These are phyloP conservation scores for Lasiurus cinereus DNA, from an alignment of 2,113 vertebrate species.

Conservation along the genomic window DNA sequence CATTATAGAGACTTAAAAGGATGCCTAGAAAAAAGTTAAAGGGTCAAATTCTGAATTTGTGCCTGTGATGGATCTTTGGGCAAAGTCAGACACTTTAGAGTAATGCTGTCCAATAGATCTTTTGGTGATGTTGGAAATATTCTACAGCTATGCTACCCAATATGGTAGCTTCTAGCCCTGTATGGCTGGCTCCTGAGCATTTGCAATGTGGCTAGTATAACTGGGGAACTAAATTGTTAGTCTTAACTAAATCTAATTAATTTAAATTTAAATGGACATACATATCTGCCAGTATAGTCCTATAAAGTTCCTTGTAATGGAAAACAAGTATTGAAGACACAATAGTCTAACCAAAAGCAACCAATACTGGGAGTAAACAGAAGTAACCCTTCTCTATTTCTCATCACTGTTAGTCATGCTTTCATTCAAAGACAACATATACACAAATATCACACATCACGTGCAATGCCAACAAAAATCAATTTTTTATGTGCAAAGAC, in stretches of 20 bases:
- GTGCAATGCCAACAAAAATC: background rate
- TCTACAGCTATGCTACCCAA: background rate
- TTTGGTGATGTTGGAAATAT: background rate
- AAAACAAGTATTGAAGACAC: background rate
- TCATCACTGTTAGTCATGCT: background rate
- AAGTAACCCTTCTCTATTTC: background rate
- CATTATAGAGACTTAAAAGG: background rate
- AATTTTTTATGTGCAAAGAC: background rate
- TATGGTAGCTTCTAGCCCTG: background rate
- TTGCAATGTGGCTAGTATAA: background rate
- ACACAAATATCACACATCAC: background rate
- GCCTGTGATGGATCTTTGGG: background rate
- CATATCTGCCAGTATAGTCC: background rate
- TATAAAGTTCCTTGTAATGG: background rate
- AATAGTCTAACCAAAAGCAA: background rate
- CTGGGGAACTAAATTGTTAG: background rate
- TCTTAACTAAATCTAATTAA: background rate
- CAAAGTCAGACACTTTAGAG: background rate
- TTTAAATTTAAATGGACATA: background rate
- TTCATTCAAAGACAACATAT: background rate
- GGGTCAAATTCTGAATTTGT: background rate
- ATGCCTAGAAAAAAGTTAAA: background rate
- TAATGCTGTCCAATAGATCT: background rate
- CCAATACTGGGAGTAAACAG: background rate
- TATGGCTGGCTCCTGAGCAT: background rate